Percentiles rank a stretch among this genome's conserved stretches.
phyloP scores from a whole-genome alignment of 2,797 vertebrate genomes.

The Tachyglossus aculeatus region DNA sequence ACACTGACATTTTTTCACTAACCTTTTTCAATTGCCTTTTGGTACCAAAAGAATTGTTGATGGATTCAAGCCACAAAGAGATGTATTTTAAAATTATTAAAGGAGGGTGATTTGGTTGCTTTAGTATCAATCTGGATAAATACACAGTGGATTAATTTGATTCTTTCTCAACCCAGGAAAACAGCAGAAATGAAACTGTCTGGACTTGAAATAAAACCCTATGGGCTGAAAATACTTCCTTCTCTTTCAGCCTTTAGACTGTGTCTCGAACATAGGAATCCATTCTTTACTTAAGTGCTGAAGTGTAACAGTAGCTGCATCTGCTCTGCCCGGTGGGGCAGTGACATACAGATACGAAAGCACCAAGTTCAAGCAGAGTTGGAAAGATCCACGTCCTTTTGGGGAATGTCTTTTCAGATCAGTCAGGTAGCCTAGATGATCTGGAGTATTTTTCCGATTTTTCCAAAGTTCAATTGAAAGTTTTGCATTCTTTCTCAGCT shows the following conservation, averaged over 20 bases:
- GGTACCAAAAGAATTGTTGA: constrained; percentile 4
- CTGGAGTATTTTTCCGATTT: neutral
- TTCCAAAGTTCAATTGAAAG: neutral
- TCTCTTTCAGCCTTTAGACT: no score
- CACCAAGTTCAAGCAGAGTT: no score
- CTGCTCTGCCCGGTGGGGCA: no score
- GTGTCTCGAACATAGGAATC: no score
- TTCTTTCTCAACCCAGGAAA: constrained; percentile 8
- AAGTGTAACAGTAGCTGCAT: no score
- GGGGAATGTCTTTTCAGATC: no score
- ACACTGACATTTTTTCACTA: neutral
- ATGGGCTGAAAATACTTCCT: no score
- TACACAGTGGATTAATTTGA: neutral
- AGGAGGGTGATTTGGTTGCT: neutral
- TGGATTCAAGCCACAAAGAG: neutral
- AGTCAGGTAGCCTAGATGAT: no score
- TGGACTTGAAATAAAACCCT: constrained; percentile 2
- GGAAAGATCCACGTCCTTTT: no score
- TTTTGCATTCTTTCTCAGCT: constrained; percentile 17
- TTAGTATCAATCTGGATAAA: neutral
- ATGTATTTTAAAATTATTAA: constrained; percentile 4
- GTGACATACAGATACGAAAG: no score
- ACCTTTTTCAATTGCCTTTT: constrained; percentile 15
- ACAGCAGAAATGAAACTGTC: neutral
- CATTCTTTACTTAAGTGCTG: no score